Evolutionary conservation across 2,888 invertebrate species (phyloP).

Genomic region (Luperina testacea): DNA sequence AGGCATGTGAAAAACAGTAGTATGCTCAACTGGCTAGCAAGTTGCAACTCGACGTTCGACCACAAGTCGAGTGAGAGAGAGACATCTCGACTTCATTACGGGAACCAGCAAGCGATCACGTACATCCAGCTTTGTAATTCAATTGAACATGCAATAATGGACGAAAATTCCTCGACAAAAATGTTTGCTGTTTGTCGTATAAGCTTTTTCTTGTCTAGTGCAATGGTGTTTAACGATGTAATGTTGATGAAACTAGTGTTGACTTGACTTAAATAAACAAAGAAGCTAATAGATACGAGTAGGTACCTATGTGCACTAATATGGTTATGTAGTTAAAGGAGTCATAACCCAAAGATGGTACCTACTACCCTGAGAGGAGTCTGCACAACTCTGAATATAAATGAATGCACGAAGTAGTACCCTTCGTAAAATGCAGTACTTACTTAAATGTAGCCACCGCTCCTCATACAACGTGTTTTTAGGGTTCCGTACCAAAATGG

Average conservation of each 20-base stretch:
- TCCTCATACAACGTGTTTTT: not conserved
- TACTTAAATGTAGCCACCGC: not conserved
- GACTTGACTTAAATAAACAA: not conserved
- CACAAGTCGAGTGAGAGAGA: not conserved
- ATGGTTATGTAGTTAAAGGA: not conserved
- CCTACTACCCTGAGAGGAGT: not conserved
- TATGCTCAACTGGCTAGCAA: not conserved
- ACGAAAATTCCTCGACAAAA: conserved; percentile 12
- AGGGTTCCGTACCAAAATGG: too few relatives aligned
- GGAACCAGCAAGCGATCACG: conserved; percentile 14
- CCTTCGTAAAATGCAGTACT: not conserved
- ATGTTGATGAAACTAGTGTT: not conserved
- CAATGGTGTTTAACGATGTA: not conserved
- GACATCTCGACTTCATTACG: conserved; percentile 32
- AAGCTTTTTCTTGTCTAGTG: not conserved
- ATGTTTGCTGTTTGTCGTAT: not conserved
- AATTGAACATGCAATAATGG: conserved; percentile 34
- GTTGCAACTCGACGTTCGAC: not conserved
- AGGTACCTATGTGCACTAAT: not conserved
- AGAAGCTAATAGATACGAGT: not conserved
- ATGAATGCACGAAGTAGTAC: not conserved
- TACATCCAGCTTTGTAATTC: conserved; percentile 21
- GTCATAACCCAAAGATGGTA: not conserved
- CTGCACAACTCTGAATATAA: not conserved
- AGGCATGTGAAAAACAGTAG: not conserved